These are phyloP conservation scores for Leucozona laternaria DNA, from an alignment of 2,888 invertebrate genomes.

Conservation along the genomic window DNA sequence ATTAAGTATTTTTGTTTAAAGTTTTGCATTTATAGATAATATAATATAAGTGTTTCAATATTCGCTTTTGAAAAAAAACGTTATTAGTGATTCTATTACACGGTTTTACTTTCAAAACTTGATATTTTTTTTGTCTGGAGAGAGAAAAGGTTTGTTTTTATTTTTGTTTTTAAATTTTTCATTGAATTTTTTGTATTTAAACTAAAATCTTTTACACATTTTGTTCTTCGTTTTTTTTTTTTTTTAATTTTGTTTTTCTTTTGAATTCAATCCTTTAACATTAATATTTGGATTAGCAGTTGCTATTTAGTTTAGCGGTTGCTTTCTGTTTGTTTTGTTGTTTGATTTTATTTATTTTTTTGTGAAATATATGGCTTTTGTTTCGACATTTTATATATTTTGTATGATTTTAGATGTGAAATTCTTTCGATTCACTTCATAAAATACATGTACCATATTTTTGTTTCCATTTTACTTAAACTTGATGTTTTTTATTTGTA, in stretches of 20 bases:
- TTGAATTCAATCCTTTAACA: not conserved
- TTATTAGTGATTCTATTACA: slow-evolving; percentile 40
- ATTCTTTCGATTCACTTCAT: slow-evolving; percentile 56
- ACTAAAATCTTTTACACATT: slow-evolving; percentile 56
- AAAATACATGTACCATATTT: slow-evolving; percentile 59
- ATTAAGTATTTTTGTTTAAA: slow-evolving; percentile 27
- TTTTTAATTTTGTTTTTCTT: no score
- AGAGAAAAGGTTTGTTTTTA: slow-evolving; percentile 48
- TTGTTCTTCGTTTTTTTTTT: slow-evolving; percentile 26
- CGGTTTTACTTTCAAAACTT: slow-evolving; percentile 33
- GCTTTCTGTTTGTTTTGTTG: slow-evolving; percentile 20
- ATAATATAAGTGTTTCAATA: slow-evolving; percentile 47
- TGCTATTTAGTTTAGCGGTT: slow-evolving; percentile 45
- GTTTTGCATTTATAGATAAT: slow-evolving; percentile 19
- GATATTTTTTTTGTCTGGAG: slow-evolving; percentile 47
- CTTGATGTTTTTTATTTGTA: slow-evolving; percentile 38
- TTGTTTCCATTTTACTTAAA: slow-evolving; percentile 34
- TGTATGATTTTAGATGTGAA: slow-evolving; percentile 35
- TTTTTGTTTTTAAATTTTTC: slow-evolving; percentile 22
- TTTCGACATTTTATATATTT: slow-evolving; percentile 28
- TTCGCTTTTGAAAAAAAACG: slow-evolving; percentile 21
- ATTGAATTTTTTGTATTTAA: slow-evolving; percentile 34
- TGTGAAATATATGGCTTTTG: slow-evolving; percentile 70
- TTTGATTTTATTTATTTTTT: slow-evolving; percentile 31
- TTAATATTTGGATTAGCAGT: slow-evolving; percentile 33